These are phyloP conservation scores for Pandemis corylana DNA, from an alignment of 2,888 invertebrate species.

Conservation along the genomic window DNA sequence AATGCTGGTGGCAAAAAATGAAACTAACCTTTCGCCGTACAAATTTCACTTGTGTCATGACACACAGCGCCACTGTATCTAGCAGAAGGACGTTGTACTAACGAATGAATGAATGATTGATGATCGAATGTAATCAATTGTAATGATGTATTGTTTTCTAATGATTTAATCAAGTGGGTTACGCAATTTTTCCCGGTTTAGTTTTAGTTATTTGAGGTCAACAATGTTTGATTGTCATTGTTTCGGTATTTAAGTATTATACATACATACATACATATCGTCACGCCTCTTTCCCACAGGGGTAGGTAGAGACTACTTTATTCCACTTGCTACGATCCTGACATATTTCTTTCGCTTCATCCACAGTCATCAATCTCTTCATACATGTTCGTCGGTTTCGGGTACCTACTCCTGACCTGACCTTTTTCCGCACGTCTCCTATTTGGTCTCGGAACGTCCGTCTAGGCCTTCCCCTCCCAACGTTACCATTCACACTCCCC, in stretches of 20 bases:
- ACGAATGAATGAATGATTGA: conserved; percentile 39
- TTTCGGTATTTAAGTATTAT: background rate
- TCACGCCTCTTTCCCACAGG: too few species aligned
- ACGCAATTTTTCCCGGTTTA: conserved; percentile 26
- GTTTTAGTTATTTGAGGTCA: conserved; percentile 19
- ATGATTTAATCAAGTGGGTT: conserved; percentile 33
- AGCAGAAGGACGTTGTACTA: conserved; percentile 27
- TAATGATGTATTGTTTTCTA: conserved; percentile 41
- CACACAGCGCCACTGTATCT: background rate
- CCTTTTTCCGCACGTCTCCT: too few species aligned
- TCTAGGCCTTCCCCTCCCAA: too few species aligned
- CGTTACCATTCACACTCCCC: too few species aligned
- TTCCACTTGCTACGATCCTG: too few species aligned
- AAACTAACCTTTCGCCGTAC: background rate
- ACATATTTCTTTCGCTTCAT: too few species aligned
- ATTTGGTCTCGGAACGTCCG: too few species aligned
- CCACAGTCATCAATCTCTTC: too few species aligned
- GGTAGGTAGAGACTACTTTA: too few species aligned
- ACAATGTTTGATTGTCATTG: background rate
- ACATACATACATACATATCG: too few species aligned
- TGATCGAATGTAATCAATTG: conserved; percentile 38
- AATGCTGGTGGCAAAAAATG: background rate
- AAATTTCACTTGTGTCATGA: conserved; percentile 6
- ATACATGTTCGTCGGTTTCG: too few species aligned
- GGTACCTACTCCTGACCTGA: too few species aligned